Conservation (phyloP, 2,797 vertebrate species). For the Centropyge bicolor region DNA sequence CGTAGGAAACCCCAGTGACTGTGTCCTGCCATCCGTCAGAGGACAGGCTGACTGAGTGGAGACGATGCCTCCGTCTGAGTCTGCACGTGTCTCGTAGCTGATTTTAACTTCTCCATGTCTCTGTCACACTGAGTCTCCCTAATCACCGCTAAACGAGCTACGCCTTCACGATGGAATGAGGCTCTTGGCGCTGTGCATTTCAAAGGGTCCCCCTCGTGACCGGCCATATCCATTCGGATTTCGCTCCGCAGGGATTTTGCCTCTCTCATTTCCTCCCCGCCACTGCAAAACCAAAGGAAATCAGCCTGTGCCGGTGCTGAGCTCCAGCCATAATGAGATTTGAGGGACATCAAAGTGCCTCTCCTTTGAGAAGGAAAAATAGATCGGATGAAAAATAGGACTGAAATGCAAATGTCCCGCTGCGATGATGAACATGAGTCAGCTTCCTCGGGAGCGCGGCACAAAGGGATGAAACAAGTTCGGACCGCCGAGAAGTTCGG, state of each 20-base stretch:
- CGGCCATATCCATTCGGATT: slow-evolving; percentile 65
- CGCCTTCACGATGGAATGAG: slow-evolving; percentile 52
- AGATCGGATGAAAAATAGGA: slow-evolving; percentile 77
- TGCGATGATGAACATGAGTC: slow-evolving; percentile 73
- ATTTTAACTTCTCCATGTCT: slow-evolving; percentile 24
- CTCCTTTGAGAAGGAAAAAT: slow-evolving; percentile 77
- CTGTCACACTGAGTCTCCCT: slow-evolving; percentile 51
- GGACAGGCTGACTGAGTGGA: background rate
- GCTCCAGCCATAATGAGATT: slow-evolving; percentile 83
- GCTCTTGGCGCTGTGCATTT: slow-evolving; percentile 55
- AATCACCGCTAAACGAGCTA: slow-evolving; percentile 71
- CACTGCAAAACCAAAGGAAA: slow-evolving; percentile 70
- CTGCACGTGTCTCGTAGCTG: slow-evolving; percentile 7
- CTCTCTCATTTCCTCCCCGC: slow-evolving; percentile 70
- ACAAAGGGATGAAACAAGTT: slow-evolving; percentile 64
- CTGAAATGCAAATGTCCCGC: slow-evolving; percentile 81
- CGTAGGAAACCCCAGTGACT: background rate
- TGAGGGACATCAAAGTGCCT: slow-evolving; percentile 84
- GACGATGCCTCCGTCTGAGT: slow-evolving; percentile 1
- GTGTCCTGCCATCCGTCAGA: background rate
- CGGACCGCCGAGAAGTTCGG: slow-evolving; percentile 41
- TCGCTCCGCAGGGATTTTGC: slow-evolving; percentile 74
- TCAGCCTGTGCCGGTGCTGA: slow-evolving; percentile 67
- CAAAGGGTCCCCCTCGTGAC: slow-evolving; percentile 56
- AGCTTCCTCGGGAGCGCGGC: slow-evolving; percentile 65